phyloP scores from a whole-genome alignment of 2,888 invertebrate species.

The Neoitamus cyanurus region DNA sequence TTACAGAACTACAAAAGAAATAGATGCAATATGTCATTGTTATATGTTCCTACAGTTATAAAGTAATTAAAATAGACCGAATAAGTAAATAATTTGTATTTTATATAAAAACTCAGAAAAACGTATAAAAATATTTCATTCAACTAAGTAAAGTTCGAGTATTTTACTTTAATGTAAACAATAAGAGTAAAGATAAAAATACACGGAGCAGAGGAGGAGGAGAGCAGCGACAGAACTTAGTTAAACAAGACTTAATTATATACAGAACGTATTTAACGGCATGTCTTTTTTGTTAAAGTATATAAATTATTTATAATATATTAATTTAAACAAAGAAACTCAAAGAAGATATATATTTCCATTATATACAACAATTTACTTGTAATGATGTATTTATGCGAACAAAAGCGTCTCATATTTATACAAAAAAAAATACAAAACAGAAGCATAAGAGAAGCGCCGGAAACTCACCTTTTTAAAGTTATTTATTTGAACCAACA shows the following conservation, averaged over 20 bases:
- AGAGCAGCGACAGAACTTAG: constrained; percentile 23
- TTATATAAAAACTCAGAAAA: constrained; percentile 48
- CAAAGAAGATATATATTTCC: constrained; percentile 45
- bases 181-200: neutral
- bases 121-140: constrained; percentile 47
- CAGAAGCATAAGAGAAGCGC: neutral
- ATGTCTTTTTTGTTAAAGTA: constrained; percentile 44
- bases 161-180: constrained; percentile 35
- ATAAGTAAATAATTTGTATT: constrained; percentile 50
- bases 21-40: constrained; percentile 68
- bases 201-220: neutral
- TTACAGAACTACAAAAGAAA: constrained; percentile 56
- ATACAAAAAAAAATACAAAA: constrained; percentile 34
- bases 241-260: constrained; percentile 45
- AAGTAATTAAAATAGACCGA: constrained; percentile 56
- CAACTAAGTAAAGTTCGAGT: constrained; percentile 30
- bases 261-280: constrained; percentile 34
- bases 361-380: constrained; percentile 28
- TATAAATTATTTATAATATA: constrained; percentile 40
- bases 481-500: neutral
- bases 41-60: constrained; percentile 67
- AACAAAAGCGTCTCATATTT: constrained; percentile 35
- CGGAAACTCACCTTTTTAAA: neutral
- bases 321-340: constrained; percentile 43
- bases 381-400: constrained; percentile 36